Percentiles rank a stretch among this genome's conserved stretches.
Conservation (phyloP, 2,888 invertebrate species). For the Mystacides longicornis region DNA sequence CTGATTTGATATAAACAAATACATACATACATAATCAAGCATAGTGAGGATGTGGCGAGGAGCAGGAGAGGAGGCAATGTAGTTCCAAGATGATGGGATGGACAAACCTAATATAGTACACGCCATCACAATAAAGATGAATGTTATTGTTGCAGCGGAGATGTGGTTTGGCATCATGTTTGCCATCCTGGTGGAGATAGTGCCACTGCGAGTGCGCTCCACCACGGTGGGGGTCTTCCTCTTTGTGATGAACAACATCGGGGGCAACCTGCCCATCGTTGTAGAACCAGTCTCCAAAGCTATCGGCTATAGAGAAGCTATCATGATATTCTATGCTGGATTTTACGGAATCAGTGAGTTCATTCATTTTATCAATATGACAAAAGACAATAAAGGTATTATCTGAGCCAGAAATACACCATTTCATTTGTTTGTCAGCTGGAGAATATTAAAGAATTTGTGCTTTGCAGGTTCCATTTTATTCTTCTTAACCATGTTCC, state of each 20-base stretch:
- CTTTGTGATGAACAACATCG: constrained; percentile 89
- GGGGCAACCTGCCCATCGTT: constrained; percentile 81
- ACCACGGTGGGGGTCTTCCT: constrained; percentile 81
- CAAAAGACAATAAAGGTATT: no score
- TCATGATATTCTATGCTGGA: constrained; percentile 84
- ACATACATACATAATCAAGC: no score
- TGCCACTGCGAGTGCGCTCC: constrained; percentile 72
- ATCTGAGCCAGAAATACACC: no score
- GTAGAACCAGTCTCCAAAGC: constrained; percentile 78
- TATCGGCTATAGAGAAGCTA: constrained; percentile 74
- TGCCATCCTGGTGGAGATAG: constrained; percentile 83
- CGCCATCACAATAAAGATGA: background rate
- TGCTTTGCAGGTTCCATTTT: constrained; percentile 77
- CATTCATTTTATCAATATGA: no score
- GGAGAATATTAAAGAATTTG: no score
- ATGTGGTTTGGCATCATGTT: constrained; percentile 94
- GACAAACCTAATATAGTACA: no score
- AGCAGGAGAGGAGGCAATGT: no score
- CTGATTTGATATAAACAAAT: no score
- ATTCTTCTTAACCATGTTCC: constrained; percentile 72
- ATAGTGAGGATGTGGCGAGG: no score
- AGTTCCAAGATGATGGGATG: no score
- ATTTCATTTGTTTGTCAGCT: background rate
- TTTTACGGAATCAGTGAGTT: constrained; percentile 77
- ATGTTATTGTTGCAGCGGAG: constrained; percentile 56